These are phyloP conservation scores for Cygnus atratus DNA, from an alignment of 2,113 vertebrate genomes.

Conservation along the genomic window DNA sequence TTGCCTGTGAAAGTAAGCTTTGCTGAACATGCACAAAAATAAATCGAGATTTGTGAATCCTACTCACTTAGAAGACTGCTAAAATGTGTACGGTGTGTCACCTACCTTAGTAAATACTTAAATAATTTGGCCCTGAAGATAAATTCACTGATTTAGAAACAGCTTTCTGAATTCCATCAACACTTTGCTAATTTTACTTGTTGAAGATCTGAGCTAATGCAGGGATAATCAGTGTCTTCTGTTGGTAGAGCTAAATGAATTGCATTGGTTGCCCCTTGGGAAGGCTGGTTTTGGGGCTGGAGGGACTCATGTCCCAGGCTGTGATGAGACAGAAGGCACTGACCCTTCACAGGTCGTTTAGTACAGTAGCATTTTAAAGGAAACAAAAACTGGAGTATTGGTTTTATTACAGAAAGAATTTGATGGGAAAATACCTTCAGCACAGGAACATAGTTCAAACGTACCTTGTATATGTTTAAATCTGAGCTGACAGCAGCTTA, in stretches of 20 bases:
- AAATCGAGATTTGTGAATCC: background rate
- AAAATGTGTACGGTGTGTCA: background rate
- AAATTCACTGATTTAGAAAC: background rate
- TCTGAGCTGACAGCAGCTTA: background rate
- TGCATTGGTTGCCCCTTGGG: rapidly evolving
- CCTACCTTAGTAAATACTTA: background rate
- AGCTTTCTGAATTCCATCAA: background rate
- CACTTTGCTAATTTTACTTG: background rate
- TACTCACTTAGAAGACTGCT: background rate
- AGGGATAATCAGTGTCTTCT: background rate
- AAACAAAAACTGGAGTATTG: background rate
- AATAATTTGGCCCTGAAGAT: background rate
- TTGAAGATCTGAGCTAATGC: background rate
- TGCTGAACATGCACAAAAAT: background rate
- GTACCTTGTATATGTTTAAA: background rate
- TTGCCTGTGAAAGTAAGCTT: background rate
- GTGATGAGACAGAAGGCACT: background rate
- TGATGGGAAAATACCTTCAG: background rate
- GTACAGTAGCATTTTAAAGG: background rate
- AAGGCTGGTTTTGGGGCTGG: background rate
- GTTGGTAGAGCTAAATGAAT: background rate
- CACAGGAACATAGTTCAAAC: background rate
- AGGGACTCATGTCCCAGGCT: background rate
- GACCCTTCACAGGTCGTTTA: background rate
- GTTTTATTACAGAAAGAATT: background rate